Evolutionary conservation across 1,140 invertebrate genomes (phyloP), one percentile per base, ranked within the genome.

Genomic region (Liolophura sinensis): DNA sequence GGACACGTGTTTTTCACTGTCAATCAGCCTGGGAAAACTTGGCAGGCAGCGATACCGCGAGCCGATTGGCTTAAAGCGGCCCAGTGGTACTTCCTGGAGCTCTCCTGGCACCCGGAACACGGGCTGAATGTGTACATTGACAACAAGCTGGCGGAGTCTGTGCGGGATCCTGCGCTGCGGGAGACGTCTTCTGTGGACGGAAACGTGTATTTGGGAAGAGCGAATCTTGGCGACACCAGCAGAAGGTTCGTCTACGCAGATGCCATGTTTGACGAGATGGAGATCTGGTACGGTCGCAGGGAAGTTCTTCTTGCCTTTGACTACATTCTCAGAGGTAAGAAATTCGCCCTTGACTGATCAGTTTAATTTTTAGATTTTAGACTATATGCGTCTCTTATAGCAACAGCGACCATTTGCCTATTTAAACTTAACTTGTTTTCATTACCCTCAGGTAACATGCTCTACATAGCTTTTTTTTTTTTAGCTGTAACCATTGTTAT

Each of bases 51-150:
- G 6, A 55, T 74, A n/a, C 75, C 71, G 11, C 47, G 65, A 25
- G 54, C 70, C 15, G 69, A 75, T 14, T 64, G 57, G 14, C 65
- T 72, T 16, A 65, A 70, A 15, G 3, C 51, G 12, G 61, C 48
- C 56, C 47, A 59, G 25, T 84, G 82, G 82, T 78, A 84, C 65
- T 80, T 76, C 60, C 61, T 83, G 25, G 82, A 84, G 65, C 61
- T 82, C 18, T 78, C 80, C 18, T 83, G 81, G 81, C 76, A 81
- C 56, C 77, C 74, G 9, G 71, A 78, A 16, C 68, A 69, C 22
- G 82, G 82, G 0, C 71, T 84, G 7, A 69, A 74, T 24, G 49
- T 84, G n/a, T 83, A 75, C 64, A 64, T 82, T 11, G 77, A 84
- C 69, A 73, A 74, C 40, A 62, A 78, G 12, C 50, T 77, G 20